Base-by-base conservation (phyloP, 2,113 vertebrate species). In the Rostratula benghalensis region DNA sequence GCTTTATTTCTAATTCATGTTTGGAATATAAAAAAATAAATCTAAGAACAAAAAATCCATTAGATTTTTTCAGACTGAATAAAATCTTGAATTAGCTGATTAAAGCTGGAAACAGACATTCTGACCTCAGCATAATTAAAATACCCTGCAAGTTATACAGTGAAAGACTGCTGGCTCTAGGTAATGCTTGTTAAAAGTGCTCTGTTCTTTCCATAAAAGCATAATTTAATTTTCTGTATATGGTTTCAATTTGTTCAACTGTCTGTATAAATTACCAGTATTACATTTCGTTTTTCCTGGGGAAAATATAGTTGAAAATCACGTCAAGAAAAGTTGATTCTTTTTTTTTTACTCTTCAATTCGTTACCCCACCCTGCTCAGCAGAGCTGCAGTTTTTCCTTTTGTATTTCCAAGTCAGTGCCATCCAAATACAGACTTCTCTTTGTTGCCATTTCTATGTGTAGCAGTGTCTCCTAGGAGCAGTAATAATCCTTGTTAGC, bases 221-320 rank as follows among this genome's bases (percentile, higher is more conserved):
- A 35, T 93, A 95, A 95, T 81, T 92, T 89, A 93, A 94, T 96
- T 96, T 93, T 96, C 61, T 12, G 86, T 94, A 87, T 87, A 89
- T 94, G 96, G 96, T 95, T 96, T 97, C 96, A 96, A 96, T 97
- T 97, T 97, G 95, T 93, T 83, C 86, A 91, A 91, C 78, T 92
- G 77, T 95, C 95, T 95, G 80, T 94, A 93, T 95, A 94, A 96
- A 96, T 97, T 93, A 92, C 77, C 70, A 70, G 81, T 56, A 94
- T 92, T 94, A 45, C 37, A 73, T 96, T 92, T 94, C 70, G 5
- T 87, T 96, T 94, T 96, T 94, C 77, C 92, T 94, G 84, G 41
- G 92, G 95, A 97, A 97, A 97, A 95, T 94, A 84, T 30, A 75
- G 80, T 73, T 87, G 95, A 95, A 92, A 87, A 94, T 96, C 86